Evolutionary conservation across 1,140 invertebrate species (phyloP).

Genomic region (Meloidogyne chitwoodi): DNA sequence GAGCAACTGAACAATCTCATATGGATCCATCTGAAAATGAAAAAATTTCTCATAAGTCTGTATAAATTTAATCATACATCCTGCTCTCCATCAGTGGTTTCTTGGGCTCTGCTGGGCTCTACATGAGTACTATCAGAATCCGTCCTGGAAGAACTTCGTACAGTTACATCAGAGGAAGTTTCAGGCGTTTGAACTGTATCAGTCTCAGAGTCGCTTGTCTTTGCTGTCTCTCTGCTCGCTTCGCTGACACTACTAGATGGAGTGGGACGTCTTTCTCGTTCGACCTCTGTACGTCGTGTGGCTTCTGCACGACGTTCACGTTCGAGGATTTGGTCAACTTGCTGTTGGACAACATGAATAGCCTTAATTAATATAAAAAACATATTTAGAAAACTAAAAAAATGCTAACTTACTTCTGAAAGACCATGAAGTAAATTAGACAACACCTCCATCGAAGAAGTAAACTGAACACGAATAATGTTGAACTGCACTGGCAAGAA

Average conservation of each 20-base stretch:
- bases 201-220: neutral
- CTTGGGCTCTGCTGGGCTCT: neutral
- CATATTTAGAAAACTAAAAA: neutral
- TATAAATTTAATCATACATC: neutral
- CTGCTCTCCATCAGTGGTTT: neutral
- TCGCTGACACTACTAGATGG: neutral
- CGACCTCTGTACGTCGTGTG: neutral
- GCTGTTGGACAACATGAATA: neutral
- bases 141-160: neutral
- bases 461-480: neutral
- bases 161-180: neutral
- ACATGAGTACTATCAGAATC: neutral
- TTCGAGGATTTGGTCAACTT: neutral
- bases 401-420: neutral
- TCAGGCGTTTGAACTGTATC: neutral
- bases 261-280: neutral
- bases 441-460: neutral
- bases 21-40: neutral
- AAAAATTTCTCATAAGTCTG: neutral
- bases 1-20: neutral
- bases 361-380: neutral
- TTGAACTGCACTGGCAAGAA: neutral
- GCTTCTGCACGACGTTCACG: neutral
- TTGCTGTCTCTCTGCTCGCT: neutral
- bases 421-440: neutral